These are phyloP conservation scores for Axis porcinus DNA, from an alignment of 2,113 vertebrate genomes.

Conservation along the genomic window DNA sequence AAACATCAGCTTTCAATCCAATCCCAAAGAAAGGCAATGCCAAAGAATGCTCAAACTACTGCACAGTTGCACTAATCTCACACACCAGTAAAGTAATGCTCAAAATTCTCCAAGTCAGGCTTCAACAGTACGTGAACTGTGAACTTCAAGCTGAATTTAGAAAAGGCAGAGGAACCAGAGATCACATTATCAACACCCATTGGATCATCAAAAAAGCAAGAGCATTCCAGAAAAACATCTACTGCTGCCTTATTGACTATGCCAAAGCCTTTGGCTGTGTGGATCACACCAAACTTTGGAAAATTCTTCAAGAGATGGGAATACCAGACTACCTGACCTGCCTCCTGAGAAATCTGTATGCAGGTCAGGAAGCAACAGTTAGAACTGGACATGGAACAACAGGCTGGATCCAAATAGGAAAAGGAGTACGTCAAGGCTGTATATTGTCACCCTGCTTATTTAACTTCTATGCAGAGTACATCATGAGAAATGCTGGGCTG, in stretches of 20 bases:
- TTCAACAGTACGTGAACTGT: accelerated
- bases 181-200: not conserved
- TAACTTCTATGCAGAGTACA: not conserved
- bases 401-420: not conserved
- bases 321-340: not conserved
- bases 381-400: not conserved
- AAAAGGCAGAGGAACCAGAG: not conserved
- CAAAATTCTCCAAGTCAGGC: not conserved
- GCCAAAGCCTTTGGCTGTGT: not conserved
- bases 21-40: not conserved
- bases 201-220: too few species aligned
- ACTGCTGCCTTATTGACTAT: not conserved
- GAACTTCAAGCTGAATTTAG: not conserved
- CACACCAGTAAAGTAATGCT: not conserved
- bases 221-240: not conserved
- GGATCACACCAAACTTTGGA: not conserved
- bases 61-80: not conserved
- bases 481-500: not conserved
- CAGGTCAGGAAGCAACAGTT: not conserved
- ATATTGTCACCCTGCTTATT: not conserved
- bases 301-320: not conserved
- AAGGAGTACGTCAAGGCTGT: not conserved
- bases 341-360: not conserved
- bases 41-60: not conserved
- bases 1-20: not conserved